Conservation (phyloP, 92 coral and sea anemone genomes). For the Paramuricea clavata region DNA sequence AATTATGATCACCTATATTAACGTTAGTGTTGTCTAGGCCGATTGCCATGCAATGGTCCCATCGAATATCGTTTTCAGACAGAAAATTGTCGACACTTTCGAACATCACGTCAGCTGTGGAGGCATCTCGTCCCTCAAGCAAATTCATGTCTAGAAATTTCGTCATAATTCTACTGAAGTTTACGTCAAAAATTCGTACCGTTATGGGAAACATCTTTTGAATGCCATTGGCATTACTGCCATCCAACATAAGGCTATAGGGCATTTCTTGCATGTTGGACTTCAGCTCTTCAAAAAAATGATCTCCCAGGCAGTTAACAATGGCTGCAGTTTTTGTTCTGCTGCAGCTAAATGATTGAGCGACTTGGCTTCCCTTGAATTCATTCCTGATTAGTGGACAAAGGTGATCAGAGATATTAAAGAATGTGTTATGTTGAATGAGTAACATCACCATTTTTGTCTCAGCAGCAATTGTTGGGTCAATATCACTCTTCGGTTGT, state of each 20-base stretch:
- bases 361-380: constrained; percentile 64
- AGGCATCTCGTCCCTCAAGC: constrained; percentile 43
- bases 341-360: constrained; percentile 42
- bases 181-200: constrained; percentile 43
- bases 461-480: constrained; percentile 54
- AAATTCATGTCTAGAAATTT: constrained; percentile 50
- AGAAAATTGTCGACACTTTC: constrained; percentile 36
- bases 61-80: constrained; percentile 6
- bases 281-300: background rate
- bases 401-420: constrained; percentile 64
- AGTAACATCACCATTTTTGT: constrained; percentile 64
- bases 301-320: constrained; percentile 38
- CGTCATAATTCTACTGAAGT: constrained; percentile 43
- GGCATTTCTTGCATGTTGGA: constrained; percentile 31
- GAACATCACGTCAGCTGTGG: constrained; percentile 51
- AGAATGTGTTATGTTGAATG: constrained; percentile 68
- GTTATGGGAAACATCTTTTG: constrained; percentile 54
- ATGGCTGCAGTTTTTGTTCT: constrained; percentile 53
- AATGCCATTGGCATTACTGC: constrained; percentile 46
- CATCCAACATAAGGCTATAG: constrained; percentile 40
- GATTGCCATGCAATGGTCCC: constrained; percentile 46
- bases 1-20: constrained; percentile 44
- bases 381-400: constrained; percentile 55
- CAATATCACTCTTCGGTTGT: background rate
- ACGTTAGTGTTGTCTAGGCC: constrained; percentile 56